phyloP scores from a whole-genome alignment of 2,797 vertebrate genomes.

The Melanogrammus aeglefinus region DNA sequence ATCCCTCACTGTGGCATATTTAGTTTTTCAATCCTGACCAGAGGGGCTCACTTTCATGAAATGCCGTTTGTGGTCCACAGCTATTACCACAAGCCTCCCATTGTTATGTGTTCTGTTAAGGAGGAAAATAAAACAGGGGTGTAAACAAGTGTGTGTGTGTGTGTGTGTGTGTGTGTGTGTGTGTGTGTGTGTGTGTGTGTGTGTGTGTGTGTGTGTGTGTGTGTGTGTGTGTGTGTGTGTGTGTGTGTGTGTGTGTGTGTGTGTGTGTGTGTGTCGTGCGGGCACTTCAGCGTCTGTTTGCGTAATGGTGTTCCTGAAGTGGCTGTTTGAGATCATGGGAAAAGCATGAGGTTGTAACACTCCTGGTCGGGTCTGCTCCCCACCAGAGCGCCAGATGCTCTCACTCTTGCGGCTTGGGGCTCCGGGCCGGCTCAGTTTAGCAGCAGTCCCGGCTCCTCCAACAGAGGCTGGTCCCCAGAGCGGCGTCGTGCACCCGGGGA shows the following conservation, averaged over 20 bases:
- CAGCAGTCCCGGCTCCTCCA: not conserved
- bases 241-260: slow-evolving; percentile 5
- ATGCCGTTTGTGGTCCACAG: not conserved
- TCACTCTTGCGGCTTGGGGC: slow-evolving; percentile 55
- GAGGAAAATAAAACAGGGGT: slow-evolving; percentile 10
- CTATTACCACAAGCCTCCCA: not conserved
- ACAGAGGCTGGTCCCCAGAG: not conserved
- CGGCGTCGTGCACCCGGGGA: no score
- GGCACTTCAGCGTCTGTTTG: slow-evolving; percentile 20
- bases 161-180: slow-evolving; percentile 9
- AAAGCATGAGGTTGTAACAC: slow-evolving; percentile 65
- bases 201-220: slow-evolving; percentile 13
- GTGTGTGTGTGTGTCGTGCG: slow-evolving; percentile 11
- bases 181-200: slow-evolving; percentile 11
- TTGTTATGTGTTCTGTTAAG: slow-evolving; percentile 2
- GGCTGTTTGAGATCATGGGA: slow-evolving; percentile 72
- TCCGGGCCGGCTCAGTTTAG: slow-evolving; percentile 44
- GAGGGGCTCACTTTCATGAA: not conserved
- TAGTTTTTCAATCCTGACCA: not conserved
- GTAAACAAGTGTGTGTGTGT: not conserved
- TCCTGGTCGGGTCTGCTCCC: slow-evolving; percentile 30
- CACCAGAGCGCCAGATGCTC: slow-evolving; percentile 60
- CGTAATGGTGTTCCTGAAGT: slow-evolving; percentile 50
- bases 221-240: slow-evolving; percentile 12
- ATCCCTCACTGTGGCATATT: not conserved